Percentiles rank a stretch among this genome's conserved stretches.
Conservation (phyloP, 2,797 vertebrate species). For the Aphelocoma californica region DNA sequence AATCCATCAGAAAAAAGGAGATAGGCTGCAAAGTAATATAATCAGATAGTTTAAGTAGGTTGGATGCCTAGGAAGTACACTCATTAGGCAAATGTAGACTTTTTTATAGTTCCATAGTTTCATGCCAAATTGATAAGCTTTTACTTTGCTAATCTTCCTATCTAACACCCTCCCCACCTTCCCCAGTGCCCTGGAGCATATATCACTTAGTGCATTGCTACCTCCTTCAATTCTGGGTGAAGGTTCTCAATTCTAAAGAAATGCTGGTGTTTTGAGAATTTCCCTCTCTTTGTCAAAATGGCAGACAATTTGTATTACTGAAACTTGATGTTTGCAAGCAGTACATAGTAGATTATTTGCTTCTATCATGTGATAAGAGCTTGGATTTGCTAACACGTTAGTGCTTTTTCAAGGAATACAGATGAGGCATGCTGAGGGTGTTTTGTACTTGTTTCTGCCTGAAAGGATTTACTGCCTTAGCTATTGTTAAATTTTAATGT, state of each 20-base stretch:
- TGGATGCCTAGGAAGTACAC: neutral
- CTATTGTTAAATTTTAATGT: neutral
- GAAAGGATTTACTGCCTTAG: neutral
- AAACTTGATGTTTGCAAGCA: neutral
- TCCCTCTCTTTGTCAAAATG: neutral
- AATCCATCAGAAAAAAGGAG: neutral
- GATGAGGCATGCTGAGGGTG: neutral
- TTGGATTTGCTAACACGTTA: neutral
- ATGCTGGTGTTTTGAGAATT: neutral
- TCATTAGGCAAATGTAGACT: neutral
- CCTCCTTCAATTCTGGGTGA: neutral
- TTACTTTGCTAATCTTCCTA: neutral
- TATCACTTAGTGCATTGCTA: neutral
- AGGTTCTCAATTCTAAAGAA: neutral
- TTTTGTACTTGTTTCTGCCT: neutral
- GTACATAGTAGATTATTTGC: neutral
- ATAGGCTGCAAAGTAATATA: neutral
- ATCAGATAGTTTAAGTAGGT: neutral
- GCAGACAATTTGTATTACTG: neutral
- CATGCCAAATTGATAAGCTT: neutral
- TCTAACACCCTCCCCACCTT: neutral
- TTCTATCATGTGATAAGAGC: neutral
- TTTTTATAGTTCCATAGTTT: neutral
- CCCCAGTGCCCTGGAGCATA: neutral
- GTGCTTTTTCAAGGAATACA: neutral